Evolutionary conservation across 2,888 invertebrate genomes (phyloP), one percentile per base, ranked within the genome.

Genomic region (Acanthosepion pharaonis): DNA sequence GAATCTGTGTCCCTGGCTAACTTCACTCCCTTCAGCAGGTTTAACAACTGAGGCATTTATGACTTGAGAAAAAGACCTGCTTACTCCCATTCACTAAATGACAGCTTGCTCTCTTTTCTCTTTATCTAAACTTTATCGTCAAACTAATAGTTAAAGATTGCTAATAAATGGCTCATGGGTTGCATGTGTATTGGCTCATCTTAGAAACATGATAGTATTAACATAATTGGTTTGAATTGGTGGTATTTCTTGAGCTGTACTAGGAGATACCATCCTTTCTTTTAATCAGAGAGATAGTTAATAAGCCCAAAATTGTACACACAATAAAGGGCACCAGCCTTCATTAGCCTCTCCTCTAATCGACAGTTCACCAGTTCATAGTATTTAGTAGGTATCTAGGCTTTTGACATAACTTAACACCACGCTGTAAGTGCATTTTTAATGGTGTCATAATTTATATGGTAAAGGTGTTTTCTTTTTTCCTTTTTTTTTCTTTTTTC

Each of bases 41-140:
- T n/a, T 78, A 78, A 78, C 78, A 78, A 78, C 78, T n/a, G 78
- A 78, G 78, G 78, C n/a, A 78, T 78, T 78, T 78, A 78, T 78
- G 78, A 78, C n/a, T 78, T 78, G 78, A 78, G 78, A 78, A 78
- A 78, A 78, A 33, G 78, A 15, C 78, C 78, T 18, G 78, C 15
- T 78, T 78, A 78, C 11, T n/a, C 78, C 78, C 78, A 78, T 78
- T 78, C 78, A 78, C 78, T 78, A n/a, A 78, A 78, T 78, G 78
- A 78, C n/a, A 78, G 78, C 78, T 15, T 78, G 78, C 78, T 78
- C 18, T n/a, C n/a, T 78, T 78, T 78, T n/a, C n/a, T n/a, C 78
- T n/a, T 78, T 78, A 78, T 78, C 78, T 78, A 78, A 4, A 11
- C 78, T 78, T 78, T 78, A 78, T 78, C 59, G 23, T 6, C 59